Evolutionary conservation across 2,113 vertebrate species (phyloP).

Genomic region (Lasiurus borealis): DNA sequence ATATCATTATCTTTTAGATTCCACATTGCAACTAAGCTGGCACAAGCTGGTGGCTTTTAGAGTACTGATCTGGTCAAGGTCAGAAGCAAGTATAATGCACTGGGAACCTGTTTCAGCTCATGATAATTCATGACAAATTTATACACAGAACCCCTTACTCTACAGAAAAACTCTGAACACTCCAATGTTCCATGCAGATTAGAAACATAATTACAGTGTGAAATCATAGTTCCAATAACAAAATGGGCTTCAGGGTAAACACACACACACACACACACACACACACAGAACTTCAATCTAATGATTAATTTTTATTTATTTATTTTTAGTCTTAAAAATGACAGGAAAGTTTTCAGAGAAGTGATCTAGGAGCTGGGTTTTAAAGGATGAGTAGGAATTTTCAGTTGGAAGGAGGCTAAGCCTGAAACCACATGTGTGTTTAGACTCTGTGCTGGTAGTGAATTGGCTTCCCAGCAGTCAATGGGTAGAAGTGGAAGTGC

Average conservation of each 20-base stretch:
- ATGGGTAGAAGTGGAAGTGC: background rate
- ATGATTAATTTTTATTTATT: background rate
- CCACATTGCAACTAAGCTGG: no score
- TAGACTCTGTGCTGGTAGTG: background rate
- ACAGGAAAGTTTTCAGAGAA: constrained; percentile 7
- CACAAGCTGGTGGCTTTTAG: no score
- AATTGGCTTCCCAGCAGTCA: background rate
- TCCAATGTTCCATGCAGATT: background rate
- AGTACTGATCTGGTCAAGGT: no score
- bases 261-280: background rate
- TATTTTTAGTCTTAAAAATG: background rate
- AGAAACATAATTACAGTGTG: background rate
- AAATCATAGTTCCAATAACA: background rate
- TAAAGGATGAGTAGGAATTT: background rate
- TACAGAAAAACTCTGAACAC: background rate
- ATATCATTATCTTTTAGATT: background rate
- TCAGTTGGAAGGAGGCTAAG: background rate
- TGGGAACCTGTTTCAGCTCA: constrained; percentile 24
- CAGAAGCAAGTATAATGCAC: no score
- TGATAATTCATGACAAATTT: background rate
- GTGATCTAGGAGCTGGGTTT: background rate
- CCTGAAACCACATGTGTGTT: background rate
- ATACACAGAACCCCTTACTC: background rate
- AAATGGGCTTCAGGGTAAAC: background rate
- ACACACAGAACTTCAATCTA: background rate